Conservation (phyloP, 1,140 invertebrate species). For the Penaeus vannamei region DNA sequence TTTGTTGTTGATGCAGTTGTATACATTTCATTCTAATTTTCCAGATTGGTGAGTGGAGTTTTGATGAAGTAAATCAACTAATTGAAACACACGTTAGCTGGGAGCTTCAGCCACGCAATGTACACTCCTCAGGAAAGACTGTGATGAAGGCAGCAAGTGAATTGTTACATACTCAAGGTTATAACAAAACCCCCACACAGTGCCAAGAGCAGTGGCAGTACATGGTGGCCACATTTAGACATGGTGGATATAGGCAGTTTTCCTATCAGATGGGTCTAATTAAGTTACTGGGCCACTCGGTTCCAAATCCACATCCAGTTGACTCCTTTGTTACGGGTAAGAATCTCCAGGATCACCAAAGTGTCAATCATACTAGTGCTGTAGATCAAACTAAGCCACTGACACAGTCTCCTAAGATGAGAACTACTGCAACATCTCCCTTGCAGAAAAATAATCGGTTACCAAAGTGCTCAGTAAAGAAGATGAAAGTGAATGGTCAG, state of each 20-base stretch:
- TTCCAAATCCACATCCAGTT: constrained; percentile 2
- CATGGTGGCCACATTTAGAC: constrained; percentile 36
- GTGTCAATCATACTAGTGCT: not conserved
- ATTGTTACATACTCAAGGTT: constrained; percentile 28
- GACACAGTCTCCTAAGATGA: not conserved
- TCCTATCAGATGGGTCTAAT: constrained; percentile 36
- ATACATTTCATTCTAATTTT: not conserved
- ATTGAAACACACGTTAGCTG: constrained; percentile 24
- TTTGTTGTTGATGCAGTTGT: not conserved
- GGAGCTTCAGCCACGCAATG: constrained; percentile 39
- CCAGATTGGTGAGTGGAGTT: constrained; percentile 43
- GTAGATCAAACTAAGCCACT: not conserved
- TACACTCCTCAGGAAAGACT: not conserved
- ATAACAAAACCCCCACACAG: constrained; percentile 34
- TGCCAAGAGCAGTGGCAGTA: constrained; percentile 51
- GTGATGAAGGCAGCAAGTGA: constrained; percentile 20
- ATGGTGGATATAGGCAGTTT: constrained; percentile 50
- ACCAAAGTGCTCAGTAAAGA: too few species aligned
- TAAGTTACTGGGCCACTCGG: constrained; percentile 5
- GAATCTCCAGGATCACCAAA: not conserved
- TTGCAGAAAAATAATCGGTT: too few species aligned
- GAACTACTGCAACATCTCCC: not conserved
- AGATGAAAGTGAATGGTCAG: too few species aligned
- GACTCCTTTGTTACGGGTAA: not conserved
- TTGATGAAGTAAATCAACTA: constrained; percentile 41